Base-by-base conservation (phyloP, 2,797 vertebrate species). In the Buphagus erythrorhynchus region DNA sequence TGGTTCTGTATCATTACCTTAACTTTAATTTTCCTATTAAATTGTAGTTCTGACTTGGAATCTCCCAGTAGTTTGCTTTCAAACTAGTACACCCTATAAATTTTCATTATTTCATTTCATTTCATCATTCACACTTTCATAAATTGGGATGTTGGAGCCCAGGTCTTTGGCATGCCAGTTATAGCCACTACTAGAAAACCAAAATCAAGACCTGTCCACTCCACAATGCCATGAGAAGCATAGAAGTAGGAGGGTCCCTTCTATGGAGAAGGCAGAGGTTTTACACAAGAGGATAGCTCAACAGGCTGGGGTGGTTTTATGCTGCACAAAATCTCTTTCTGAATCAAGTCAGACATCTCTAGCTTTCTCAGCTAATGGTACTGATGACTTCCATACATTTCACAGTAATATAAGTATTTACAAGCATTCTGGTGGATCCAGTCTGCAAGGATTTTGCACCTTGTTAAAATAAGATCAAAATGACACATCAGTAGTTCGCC, bases 391-490 rank as follows among this genome's bases (percentile, higher is more conserved):
- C 36, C 21, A 69, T 29, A 69, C 59, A 71, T 71, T 62, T 82
- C 63, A 89, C 33, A 86, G 42, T 69, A 93, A 88, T 33, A 28
- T 35, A 83, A 85, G 48, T 74, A 88, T 42, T 77, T 77, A 51
- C 49, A 78, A 75, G 55, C 38, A 81, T 13, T 35, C 10, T 9
- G 8, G 40, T 20, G 4, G 33, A 25, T 73, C 52, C 13, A 57
- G 75, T 54, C 68, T 69, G 38, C 55, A 69, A 78, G 46, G 19
- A 52, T 79, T 81, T 69, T 86, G 29, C 21, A 43, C 58, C 43
- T 78, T 88, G 69, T 84, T 92, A 81, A 84, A 84, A 79, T 40
- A 73, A 88, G 42, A 90, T 59, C 67, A 13, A 86, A 95, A 51
- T 75, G 59, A 87, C 45, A 36, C 29, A 86, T 73, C 40, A 68